Base-by-base conservation (phyloP, 2,113 vertebrate species). In the rabbit (Oryctolagus cuniculus) region DNA sequence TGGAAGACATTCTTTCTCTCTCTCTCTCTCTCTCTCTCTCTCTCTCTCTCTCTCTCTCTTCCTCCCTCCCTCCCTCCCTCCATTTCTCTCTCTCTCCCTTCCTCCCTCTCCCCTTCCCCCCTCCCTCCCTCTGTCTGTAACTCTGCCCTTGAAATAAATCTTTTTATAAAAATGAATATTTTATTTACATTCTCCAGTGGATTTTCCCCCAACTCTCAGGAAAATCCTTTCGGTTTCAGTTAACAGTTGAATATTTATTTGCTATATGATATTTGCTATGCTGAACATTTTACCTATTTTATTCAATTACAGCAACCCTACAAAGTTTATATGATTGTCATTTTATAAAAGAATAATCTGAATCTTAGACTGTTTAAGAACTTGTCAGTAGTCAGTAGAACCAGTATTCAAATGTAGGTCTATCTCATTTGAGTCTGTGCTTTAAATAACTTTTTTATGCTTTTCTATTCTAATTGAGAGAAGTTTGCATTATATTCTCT, bases 401-500 rank as follows among this genome's bases (percentile, higher is more conserved):
- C 44, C 44, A 44, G 38, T 44, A 63, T 38, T 87, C 36, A 95
- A 92, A 94, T 81, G 17, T 3, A 70, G 16, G 5, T 67, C 34
- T 87, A 34, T 66, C 77, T 93, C 16, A 86, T 88, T 91, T 94
- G 63, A 96, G 94, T 34, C n/a, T 75, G 10, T 87, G 19, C 21
- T 95, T 94, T 81, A 79, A 87, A 78, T 91, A n/a, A 70, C 13
- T 63, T 67, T 91, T 49, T 61, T 31, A 51, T 34, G 17, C 4
- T 87, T 91, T 73, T 83, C 24, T 79, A 61, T 89, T 64, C 95
- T 90, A 92, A 82, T 94, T 98, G 96, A 98, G 81, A 97, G 12
- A 97, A 96, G 34, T n/a, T 91, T 96, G 72, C 90, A 91, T 97
- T 97, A 92, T 98, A 88, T 96, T 98, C 90, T 98, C 88, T 97